These are phyloP conservation scores for Tenthredo scrophulariae DNA, from an alignment of 2,888 invertebrate genomes.

Conservation along the genomic window DNA sequence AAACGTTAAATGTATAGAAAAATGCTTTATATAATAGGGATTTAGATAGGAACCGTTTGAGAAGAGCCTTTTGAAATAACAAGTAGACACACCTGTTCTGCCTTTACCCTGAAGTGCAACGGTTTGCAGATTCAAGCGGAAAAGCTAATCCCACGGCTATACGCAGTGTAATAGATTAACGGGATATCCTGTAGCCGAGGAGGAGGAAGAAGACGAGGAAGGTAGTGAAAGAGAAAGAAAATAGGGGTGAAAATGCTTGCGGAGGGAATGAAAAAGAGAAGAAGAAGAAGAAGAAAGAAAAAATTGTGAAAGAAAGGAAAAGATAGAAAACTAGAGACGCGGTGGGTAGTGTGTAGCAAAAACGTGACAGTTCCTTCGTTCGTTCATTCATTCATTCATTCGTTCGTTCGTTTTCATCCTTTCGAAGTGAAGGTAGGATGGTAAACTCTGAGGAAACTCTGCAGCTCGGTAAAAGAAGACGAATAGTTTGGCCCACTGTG, in stretches of 20 bases:
- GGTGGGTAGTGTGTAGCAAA: not conserved
- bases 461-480: not conserved
- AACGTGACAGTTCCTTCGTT: not conserved
- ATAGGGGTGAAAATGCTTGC: not conserved
- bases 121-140: not conserved
- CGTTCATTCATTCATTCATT: not conserved
- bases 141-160: not conserved
- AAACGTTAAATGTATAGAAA: too few relatives aligned
- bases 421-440: not conserved
- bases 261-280: constrained; percentile 17
- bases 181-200: not conserved
- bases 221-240: constrained; percentile 41
- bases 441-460: not conserved
- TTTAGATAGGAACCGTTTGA: not conserved
- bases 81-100: not conserved
- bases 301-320: not conserved
- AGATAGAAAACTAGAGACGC: not conserved
- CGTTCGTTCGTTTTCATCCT: not conserved
- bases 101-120: not conserved
- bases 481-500: not conserved
- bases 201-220: not conserved
- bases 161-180: constrained; percentile 1
- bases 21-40: not conserved
- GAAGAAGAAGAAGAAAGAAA: not conserved
- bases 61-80: not conserved